Percentiles rank a stretch among this genome's conserved stretches.
Conservation (phyloP, 2,113 vertebrate genomes). For the Paraplagusia blochii region DNA sequence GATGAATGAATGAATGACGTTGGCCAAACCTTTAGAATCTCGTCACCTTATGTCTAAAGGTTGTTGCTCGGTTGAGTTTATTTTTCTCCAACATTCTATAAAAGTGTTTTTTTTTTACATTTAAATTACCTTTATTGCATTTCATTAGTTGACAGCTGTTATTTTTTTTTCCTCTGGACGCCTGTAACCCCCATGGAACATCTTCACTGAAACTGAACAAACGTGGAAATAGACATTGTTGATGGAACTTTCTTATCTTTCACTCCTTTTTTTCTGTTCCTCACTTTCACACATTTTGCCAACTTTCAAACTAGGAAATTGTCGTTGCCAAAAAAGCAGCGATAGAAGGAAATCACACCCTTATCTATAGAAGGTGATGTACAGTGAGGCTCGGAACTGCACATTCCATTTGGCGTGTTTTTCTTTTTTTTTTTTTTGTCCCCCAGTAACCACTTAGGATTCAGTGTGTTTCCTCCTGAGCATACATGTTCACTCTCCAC, state of each 20-base stretch:
- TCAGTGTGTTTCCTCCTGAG: slow-evolving; percentile 8
- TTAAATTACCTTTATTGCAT: too few species aligned
- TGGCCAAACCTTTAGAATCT: too few species aligned
- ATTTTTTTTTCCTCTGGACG: slow-evolving; percentile 14
- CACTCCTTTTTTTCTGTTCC: slow-evolving; percentile 10
- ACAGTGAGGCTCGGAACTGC: slow-evolving; percentile 6
- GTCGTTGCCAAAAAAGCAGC: slow-evolving; percentile 10
- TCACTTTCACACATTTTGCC: slow-evolving; percentile 24
- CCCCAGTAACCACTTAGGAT: slow-evolving; percentile 2
- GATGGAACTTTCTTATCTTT: slow-evolving; percentile 4
- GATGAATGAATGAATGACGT: too few species aligned
- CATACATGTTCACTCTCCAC: slow-evolving; percentile 16
- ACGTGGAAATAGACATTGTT: slow-evolving; percentile 21
- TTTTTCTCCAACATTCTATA: too few species aligned
- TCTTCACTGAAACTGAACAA: slow-evolving; percentile 26
- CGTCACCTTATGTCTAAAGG: too few species aligned
- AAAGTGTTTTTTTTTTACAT: too few species aligned
- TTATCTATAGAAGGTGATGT: not conserved
- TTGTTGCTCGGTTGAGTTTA: too few species aligned
- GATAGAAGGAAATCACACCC: slow-evolving; percentile 15
- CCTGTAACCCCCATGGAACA: slow-evolving; percentile 67
- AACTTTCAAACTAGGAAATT: slow-evolving; percentile 41
- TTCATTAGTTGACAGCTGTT: too few species aligned
- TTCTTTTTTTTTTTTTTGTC: too few species aligned
- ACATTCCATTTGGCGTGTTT: not conserved